Evolutionary conservation across 2,113 vertebrate species (phyloP).

Genomic region (Herpailurus yagouaroundi): DNA sequence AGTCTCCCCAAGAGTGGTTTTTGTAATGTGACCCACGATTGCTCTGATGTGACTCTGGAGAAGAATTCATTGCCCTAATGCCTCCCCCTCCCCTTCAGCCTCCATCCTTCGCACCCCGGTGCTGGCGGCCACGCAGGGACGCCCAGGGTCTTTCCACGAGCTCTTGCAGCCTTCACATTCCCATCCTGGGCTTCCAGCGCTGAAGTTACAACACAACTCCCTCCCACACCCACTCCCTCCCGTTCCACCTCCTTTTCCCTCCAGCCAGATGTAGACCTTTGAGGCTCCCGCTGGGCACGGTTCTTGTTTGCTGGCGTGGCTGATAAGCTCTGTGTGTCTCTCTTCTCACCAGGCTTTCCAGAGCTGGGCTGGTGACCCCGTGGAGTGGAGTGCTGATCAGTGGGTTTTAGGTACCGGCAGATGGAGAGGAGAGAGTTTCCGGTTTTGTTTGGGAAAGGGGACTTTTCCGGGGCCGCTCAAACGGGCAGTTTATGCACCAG

Average conservation of each 20-base stretch:
- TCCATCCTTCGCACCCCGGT: background rate
- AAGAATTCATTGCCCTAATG: fast-evolving
- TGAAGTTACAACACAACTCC: background rate
- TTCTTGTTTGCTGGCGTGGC: background rate
- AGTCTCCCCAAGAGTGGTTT: background rate
- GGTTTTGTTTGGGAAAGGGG: background rate
- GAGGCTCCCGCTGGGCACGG: background rate
- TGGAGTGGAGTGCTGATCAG: fast-evolving
- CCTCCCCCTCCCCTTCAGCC: fast-evolving
- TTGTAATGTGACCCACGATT: background rate
- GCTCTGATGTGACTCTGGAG: background rate
- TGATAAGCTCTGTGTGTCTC: background rate
- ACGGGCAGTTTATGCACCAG: too few species aligned
- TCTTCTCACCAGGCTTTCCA: background rate
- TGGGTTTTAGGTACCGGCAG: background rate
- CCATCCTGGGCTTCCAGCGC: background rate
- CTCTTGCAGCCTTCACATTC: background rate
- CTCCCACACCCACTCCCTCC: fast-evolving
- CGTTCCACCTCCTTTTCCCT: background rate
- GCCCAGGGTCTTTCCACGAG: background rate
- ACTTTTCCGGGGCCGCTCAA: background rate
- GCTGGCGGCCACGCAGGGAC: fast-evolving
- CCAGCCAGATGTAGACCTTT: background rate
- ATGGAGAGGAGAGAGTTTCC: background rate
- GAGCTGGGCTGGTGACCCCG: background rate